A percentile compares a stretch with the other conserved stretches of the same genome.
phyloP scores from a whole-genome alignment of 64 coral and sea anemone species.

The Stylophora pistillata region DNA sequence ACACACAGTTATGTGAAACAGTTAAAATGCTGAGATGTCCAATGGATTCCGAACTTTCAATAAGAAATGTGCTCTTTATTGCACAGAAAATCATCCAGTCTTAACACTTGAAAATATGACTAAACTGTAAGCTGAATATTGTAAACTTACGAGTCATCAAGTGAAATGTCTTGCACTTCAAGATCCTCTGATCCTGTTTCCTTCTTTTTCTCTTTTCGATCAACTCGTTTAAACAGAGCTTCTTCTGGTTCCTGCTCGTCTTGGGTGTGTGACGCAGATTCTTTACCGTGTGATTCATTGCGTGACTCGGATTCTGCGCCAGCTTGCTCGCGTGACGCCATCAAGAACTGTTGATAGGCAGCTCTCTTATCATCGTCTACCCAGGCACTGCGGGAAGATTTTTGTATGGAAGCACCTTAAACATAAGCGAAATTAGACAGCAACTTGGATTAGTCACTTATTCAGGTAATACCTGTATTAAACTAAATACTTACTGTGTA shows the following conservation, averaged over 20 bases:
- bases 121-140: neutral
- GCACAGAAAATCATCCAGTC: neutral
- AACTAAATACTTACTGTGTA: too few species aligned
- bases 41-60: too few species aligned
- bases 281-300: neutral
- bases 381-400: neutral
- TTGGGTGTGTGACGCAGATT: neutral
- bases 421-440: neutral
- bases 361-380: conserved; percentile 37
- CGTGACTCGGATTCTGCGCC: neutral
- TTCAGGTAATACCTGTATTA: neutral
- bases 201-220: conserved; percentile 36
- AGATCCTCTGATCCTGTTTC: conserved; percentile 38
- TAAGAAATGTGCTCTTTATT: too few species aligned
- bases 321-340: conserved; percentile 5
- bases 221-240: conserved; percentile 24
- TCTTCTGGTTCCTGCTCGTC: conserved; percentile 18
- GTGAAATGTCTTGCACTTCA: conserved; percentile 48
- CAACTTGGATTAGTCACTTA: neutral
- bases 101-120: neutral
- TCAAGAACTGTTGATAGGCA: conserved; percentile 69
- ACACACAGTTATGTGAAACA: neutral
- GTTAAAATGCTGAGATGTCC: too few species aligned
- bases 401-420: neutral
- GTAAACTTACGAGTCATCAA: conserved; percentile 59